A percentile compares a stretch with the other conserved stretches of the same genome.
phyloP scores from a whole-genome alignment of 2,888 invertebrate species.

The Lathronympha strigana region DNA sequence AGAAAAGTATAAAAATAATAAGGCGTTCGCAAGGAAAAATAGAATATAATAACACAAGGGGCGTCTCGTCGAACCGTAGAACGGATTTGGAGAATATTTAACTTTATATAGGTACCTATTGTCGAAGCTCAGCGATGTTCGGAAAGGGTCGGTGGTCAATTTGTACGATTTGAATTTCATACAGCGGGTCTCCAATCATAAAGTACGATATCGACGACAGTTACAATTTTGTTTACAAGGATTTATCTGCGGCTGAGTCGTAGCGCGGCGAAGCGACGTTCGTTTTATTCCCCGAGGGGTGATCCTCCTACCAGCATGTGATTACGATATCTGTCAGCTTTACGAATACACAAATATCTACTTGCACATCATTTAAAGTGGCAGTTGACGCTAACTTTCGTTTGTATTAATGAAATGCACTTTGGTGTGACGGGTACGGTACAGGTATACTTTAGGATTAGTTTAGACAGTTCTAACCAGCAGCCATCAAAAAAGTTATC shows the following conservation, averaged over 20 bases:
- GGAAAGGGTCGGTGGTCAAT: constrained; percentile 71
- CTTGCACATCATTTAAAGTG: constrained; percentile 27
- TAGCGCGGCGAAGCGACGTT: constrained; percentile 47
- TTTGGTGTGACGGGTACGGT: not conserved
- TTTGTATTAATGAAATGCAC: not conserved
- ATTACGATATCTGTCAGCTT: constrained; percentile 41
- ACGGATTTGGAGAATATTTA: constrained; percentile 59
- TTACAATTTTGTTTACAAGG: constrained; percentile 77
- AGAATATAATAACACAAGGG: constrained; percentile 74
- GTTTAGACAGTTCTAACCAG: not conserved
- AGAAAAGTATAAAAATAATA: constrained; percentile 80
- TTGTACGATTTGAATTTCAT: constrained; percentile 70
- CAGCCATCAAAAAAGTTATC: not conserved
- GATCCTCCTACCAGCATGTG: constrained; percentile 35
- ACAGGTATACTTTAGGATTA: not conserved
- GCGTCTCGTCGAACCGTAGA: constrained; percentile 66
- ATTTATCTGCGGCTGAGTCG: constrained; percentile 62
- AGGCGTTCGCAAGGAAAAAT: constrained; percentile 70
- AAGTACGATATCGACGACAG: constrained; percentile 75
- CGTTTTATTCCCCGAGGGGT: constrained; percentile 46
- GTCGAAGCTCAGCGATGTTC: constrained; percentile 46
- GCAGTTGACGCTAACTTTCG: constrained; percentile 2
- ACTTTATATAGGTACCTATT: constrained; percentile 22
- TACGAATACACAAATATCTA: constrained; percentile 38
- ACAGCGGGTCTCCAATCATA: constrained; percentile 67